Conservation (phyloP, 2,888 invertebrate species). For the Melanophora roralis region DNA sequence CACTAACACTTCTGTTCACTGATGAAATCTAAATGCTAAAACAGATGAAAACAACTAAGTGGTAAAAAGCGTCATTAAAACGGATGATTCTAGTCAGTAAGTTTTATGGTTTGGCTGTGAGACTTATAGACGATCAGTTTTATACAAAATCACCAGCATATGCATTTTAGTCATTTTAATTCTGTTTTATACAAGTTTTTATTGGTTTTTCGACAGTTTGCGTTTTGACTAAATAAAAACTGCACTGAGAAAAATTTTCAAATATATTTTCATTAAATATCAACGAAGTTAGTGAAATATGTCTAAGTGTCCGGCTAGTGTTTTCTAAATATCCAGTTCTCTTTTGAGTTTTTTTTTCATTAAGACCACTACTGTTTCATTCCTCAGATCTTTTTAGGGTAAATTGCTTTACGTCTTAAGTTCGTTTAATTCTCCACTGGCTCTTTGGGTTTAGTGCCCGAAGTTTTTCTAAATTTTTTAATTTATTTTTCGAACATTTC, state of each 20-base stretch:
- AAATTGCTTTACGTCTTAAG: too few species aligned
- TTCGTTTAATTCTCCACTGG: too few species aligned
- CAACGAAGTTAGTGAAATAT: too few species aligned
- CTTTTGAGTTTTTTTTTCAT: too few species aligned
- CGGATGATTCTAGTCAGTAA: background rate
- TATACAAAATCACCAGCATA: conserved; percentile 28
- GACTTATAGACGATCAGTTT: conserved; percentile 18
- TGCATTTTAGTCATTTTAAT: background rate
- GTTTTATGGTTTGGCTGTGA: conserved; percentile 19
- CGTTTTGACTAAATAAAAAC: background rate
- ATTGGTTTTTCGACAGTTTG: background rate
- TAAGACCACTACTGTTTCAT: too few species aligned
- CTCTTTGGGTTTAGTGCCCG: too few species aligned
- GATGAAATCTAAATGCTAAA: conserved; percentile 1
- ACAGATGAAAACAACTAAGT: background rate
- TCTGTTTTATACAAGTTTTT: background rate
- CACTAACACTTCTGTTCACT: background rate
- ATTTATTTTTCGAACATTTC: too few species aligned
- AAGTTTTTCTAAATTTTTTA: too few species aligned
- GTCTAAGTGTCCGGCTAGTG: too few species aligned
- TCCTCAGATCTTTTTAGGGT: too few species aligned
- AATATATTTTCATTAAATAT: too few species aligned
- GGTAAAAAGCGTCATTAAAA: conserved; percentile 42
- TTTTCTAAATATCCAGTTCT: too few species aligned
- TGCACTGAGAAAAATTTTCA: background rate